Percentiles rank a stretch among this genome's conserved stretches.
Conservation (phyloP, 2,113 vertebrate genomes). For the Mobula hypostoma region DNA sequence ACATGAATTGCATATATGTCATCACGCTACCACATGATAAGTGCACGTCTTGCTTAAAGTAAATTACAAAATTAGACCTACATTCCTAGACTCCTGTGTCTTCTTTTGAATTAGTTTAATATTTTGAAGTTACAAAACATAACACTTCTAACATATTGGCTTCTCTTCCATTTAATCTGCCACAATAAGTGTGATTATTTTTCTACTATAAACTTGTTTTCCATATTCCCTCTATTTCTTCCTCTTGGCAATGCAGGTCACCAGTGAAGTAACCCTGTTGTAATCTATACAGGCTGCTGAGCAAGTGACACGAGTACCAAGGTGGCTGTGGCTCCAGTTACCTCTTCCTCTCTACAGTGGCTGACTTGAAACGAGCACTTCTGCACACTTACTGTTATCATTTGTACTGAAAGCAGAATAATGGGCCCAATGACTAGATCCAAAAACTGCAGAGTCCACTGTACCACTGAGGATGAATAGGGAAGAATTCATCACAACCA, state of each 20-base stretch:
- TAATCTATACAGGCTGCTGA: not conserved
- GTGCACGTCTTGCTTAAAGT: no score
- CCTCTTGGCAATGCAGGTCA: not conserved
- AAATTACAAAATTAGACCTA: no score
- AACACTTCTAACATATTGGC: not conserved
- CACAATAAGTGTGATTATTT: not conserved
- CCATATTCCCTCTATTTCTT: not conserved
- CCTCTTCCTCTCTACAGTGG: not conserved
- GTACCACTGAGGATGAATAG: not conserved
- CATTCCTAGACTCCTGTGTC: no score
- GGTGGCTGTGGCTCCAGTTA: not conserved
- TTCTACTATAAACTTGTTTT: not conserved
- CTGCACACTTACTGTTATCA: not conserved
- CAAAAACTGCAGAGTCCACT: not conserved
- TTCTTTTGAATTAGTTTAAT: no score
- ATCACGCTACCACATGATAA: no score
- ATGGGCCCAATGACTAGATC: not conserved
- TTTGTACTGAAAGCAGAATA: not conserved
- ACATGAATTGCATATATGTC: no score
- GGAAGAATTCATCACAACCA: not conserved
- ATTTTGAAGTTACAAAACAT: no score
- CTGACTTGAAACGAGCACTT: not conserved
- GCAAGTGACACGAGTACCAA: not conserved
- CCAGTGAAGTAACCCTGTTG: not conserved
- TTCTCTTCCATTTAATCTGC: not conserved